phyloP scores from a whole-genome alignment of 2,888 invertebrate genomes.

The Tipula unca region DNA sequence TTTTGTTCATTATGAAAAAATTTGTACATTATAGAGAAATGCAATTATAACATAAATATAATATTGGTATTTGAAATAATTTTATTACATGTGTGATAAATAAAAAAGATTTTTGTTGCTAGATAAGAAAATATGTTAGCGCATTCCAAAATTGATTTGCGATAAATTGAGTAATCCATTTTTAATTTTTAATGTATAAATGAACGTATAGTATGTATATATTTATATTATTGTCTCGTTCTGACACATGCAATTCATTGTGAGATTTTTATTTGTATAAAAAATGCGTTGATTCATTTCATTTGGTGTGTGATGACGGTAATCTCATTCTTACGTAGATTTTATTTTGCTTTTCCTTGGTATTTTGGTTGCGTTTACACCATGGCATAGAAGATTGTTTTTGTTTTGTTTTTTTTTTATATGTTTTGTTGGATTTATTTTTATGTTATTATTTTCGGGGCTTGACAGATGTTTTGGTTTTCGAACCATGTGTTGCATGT shows the following conservation, averaged over 20 bases:
- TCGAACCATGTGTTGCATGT: no score
- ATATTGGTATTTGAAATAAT: not conserved
- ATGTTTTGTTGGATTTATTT: no score
- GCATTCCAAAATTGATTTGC: not conserved
- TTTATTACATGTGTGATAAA: not conserved
- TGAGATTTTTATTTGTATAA: not conserved
- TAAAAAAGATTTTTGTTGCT: not conserved
- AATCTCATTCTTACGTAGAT: not conserved
- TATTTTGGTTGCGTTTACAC: not conserved
- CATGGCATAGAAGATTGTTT: not conserved
- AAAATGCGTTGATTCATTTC: not conserved
- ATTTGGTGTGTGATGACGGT: not conserved
- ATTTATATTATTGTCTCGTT: not conserved
- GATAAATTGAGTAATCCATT: not conserved
- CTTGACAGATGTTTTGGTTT: no score
- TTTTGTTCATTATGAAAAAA: no score
- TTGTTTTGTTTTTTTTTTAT: not conserved
- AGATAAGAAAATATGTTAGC: not conserved
- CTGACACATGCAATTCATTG: not conserved
- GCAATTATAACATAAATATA: not conserved
- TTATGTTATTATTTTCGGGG: no score
- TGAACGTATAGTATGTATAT: not conserved
- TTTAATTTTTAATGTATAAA: not conserved
- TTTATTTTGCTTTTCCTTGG: not conserved
- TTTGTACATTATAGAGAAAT: not conserved